Percentiles rank a stretch among this genome's conserved stretches.
These are phyloP conservation scores for Lepus timidus DNA, from an alignment of 2,113 vertebrate genomes.

Conservation along the genomic window DNA sequence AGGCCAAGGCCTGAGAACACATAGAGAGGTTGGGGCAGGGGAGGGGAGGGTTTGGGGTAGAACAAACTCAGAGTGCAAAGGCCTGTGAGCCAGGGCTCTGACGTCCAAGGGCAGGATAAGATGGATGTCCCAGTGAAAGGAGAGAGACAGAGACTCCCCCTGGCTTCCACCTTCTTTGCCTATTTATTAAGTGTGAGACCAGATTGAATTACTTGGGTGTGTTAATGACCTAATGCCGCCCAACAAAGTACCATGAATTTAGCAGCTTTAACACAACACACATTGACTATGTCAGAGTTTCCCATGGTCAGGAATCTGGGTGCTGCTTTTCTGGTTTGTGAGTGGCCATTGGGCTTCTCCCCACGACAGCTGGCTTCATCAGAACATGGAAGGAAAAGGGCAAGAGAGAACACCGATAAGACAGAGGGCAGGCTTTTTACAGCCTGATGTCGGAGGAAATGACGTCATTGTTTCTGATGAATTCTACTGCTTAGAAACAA, in stretches of 20 bases:
- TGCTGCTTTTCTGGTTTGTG: no score
- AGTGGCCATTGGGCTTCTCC: background rate
- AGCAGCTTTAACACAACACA: no score
- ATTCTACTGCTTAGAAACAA: background rate
- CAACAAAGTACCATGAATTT: background rate
- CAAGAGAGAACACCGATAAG: background rate
- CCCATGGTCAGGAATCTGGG: background rate
- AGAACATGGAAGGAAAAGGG: no score
- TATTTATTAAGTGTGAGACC: background rate
- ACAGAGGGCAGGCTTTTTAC: background rate
- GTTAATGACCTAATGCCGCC: background rate
- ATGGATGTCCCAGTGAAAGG: background rate
- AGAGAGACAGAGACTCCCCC: background rate
- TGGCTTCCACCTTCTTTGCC: background rate
- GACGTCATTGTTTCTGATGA: background rate
- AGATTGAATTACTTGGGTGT: background rate
- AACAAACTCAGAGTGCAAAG: background rate
- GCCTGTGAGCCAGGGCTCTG: background rate
- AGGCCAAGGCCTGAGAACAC: background rate
- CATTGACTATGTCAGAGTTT: accelerated
- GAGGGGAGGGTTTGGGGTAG: background rate
- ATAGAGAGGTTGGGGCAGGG: background rate
- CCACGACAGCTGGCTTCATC: no score
- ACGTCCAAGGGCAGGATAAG: background rate
- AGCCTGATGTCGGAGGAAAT: background rate